Conservation (phyloP, 2,113 vertebrate genomes). For the Neogobius melanostomus region DNA sequence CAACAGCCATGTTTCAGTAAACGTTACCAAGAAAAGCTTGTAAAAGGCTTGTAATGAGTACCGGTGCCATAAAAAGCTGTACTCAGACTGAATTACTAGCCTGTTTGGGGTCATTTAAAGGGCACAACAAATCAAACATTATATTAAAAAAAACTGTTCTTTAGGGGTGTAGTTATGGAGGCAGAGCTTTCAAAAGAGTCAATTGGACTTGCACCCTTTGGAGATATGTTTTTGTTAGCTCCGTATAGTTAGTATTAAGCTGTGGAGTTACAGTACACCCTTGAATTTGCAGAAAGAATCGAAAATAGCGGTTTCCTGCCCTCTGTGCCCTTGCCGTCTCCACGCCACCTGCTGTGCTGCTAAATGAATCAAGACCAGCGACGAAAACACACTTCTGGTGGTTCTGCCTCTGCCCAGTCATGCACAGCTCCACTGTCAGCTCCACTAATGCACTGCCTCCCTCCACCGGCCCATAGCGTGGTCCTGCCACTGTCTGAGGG, state of each 20-base stretch:
- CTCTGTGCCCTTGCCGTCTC: slow-evolving; percentile 42
- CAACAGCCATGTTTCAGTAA: slow-evolving; percentile 12
- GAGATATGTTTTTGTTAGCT: too few species aligned
- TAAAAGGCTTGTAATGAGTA: slow-evolving; percentile 8
- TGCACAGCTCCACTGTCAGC: slow-evolving; percentile 58
- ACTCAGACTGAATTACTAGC: too few species aligned
- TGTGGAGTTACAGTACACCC: not conserved
- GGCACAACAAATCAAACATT: too few species aligned
- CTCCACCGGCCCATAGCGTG: slow-evolving; percentile 58
- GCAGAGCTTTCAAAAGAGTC: too few species aligned
- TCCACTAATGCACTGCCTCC: slow-evolving; percentile 56
- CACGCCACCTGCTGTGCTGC: slow-evolving; percentile 68
- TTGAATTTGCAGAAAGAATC: slow-evolving; percentile 16
- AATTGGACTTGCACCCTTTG: too few species aligned
- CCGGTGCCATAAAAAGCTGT: not conserved
- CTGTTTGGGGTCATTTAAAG: too few species aligned
- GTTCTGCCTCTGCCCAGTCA: slow-evolving; percentile 59
- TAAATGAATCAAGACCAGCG: slow-evolving; percentile 73
- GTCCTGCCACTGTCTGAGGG: slow-evolving; percentile 60
- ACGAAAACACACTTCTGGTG: slow-evolving; percentile 65
- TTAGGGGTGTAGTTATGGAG: too few species aligned
- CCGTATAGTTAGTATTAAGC: too few species aligned
- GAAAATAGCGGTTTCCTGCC: slow-evolving; percentile 31
- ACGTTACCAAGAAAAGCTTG: slow-evolving; percentile 7
- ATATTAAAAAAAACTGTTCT: too few species aligned